A percentile compares a stretch with the other conserved stretches of the same genome.
phyloP scores from a whole-genome alignment of 35 echinoderm and acorn worm genomes.

The Hemicentrotus pulcherrimus region DNA sequence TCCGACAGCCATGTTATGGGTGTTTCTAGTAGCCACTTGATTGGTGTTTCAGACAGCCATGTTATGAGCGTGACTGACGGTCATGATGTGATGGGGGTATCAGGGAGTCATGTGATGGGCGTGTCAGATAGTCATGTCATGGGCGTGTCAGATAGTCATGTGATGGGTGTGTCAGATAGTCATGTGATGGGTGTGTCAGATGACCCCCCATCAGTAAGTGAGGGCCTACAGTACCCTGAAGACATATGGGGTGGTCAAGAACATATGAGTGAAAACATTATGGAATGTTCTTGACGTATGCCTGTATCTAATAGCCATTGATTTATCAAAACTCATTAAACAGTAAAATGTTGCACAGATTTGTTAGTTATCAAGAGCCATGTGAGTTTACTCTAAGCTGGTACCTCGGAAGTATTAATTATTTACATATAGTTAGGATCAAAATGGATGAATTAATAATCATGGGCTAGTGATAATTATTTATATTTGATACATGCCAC shows the following conservation, averaged over 20 bases:
- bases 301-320: not conserved
- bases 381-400: not conserved
- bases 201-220: conserved; percentile 33
- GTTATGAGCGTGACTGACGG: not conserved
- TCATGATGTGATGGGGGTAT: not conserved
- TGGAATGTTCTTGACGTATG: conserved; percentile 41
- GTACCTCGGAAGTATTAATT: not conserved
- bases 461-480: not conserved
- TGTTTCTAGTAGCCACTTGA: not conserved
- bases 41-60: not conserved
- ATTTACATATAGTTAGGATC: not conserved
- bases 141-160: not conserved
- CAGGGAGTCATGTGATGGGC: not conserved
- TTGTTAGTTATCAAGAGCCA: not conserved
- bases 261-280: conserved; percentile 20
- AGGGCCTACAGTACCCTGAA: conserved; percentile 41
- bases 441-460: not conserved
- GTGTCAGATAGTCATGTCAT: not conserved
- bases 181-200: not conserved
- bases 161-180: not conserved
- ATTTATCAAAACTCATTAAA: not conserved
- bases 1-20: not conserved
- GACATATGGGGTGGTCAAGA: conserved; percentile 46
- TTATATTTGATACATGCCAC: not conserved
- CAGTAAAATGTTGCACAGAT: not conserved